A percentile compares a stretch with the other conserved stretches of the same genome.
phyloP scores from a whole-genome alignment of 1,140 invertebrate genomes.

The Aleiodes sp. region DNA sequence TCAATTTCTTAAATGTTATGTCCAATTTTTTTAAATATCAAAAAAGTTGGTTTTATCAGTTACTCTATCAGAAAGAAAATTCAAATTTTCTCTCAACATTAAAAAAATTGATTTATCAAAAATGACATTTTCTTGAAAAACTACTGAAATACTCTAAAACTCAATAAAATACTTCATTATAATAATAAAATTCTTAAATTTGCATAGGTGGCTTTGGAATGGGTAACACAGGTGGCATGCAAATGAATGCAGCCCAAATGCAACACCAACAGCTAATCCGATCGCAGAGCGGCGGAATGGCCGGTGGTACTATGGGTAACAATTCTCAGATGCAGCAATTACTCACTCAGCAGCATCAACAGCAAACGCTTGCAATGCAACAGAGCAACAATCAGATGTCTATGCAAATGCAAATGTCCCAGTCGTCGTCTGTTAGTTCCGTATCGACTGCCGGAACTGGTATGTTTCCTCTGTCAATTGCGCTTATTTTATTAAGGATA shows the following conservation, averaged over 20 bases:
- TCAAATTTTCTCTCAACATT: too few species aligned
- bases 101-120: too few species aligned
- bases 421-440: slow-evolving; percentile 61
- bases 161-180: too few species aligned
- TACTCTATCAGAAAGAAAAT: too few species aligned
- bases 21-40: too few species aligned
- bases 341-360: slow-evolving; percentile 70
- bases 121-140: too few species aligned
- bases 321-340: slow-evolving; percentile 67
- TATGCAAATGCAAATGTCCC: slow-evolving; percentile 68
- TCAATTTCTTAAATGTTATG: too few species aligned
- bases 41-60: too few species aligned
- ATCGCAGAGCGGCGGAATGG: slow-evolving; percentile 60
- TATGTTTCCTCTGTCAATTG: slow-evolving; percentile 35
- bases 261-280: slow-evolving; percentile 66
- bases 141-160: too few species aligned
- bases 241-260: slow-evolving; percentile 67
- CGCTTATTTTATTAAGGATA: background rate
- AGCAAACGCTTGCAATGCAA: slow-evolving; percentile 71
- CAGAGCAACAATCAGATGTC: slow-evolving; percentile 66
- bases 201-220: slow-evolving; percentile 58
- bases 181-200: slow-evolving; percentile 37
- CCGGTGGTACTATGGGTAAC: slow-evolving; percentile 54
- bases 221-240: slow-evolving; percentile 66
- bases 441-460: slow-evolving; percentile 57